These are phyloP conservation scores for Nannoperca australis DNA, from an alignment of 2,797 vertebrate species.

Conservation along the genomic window DNA sequence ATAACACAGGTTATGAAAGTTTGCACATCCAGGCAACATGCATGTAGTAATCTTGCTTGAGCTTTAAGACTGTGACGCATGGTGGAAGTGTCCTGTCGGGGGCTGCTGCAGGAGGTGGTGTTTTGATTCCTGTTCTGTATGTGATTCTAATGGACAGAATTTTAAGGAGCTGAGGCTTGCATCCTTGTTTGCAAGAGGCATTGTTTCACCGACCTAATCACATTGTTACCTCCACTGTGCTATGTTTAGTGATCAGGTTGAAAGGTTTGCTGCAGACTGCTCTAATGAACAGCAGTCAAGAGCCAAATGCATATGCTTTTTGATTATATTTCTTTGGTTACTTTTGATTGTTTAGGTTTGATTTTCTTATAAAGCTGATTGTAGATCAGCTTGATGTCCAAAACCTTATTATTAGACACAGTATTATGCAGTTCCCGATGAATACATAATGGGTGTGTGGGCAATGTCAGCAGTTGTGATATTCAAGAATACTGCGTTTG, in stretches of 20 bases:
- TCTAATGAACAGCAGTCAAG: too few relatives aligned
- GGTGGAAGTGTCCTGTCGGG: not conserved
- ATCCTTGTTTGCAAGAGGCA: not conserved
- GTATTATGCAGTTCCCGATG: not conserved
- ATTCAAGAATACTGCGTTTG: not conserved
- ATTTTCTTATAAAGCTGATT: constrained; percentile 2
- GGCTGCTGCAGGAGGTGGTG: not conserved
- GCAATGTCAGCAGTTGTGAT: not conserved
- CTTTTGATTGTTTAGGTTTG: not conserved
- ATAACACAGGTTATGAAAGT: not conserved
- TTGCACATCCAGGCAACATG: not conserved
- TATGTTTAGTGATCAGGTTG: not conserved
- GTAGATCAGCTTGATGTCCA: not conserved
- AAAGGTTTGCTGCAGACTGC: not conserved
- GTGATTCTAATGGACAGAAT: not conserved
- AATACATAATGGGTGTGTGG: not conserved
- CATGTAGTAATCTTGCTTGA: not conserved
- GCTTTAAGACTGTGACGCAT: not conserved
- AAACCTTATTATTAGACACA: not conserved
- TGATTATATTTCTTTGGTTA: not conserved
- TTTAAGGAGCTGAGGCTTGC: not conserved
- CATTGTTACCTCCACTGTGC: not conserved
- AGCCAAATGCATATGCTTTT: not conserved
- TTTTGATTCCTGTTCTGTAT: not conserved
- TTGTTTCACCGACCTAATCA: not conserved